These are phyloP conservation scores for Sphaeramia orbicularis DNA, from an alignment of 2,797 vertebrate genomes.

Conservation along the genomic window DNA sequence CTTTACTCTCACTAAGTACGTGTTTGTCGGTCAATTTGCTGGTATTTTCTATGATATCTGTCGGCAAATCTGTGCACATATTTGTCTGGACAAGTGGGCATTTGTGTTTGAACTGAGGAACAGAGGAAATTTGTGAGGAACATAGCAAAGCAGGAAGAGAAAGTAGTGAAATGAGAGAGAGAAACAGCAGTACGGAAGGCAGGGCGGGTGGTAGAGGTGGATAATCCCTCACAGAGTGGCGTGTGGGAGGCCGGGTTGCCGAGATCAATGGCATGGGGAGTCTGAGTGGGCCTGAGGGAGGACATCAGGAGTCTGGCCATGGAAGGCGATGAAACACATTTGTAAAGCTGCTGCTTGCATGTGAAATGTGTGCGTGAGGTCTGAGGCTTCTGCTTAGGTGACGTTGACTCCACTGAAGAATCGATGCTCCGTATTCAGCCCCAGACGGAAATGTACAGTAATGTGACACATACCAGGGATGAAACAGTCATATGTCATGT, in stretches of 20 bases:
- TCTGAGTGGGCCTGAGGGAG: conserved; percentile 56
- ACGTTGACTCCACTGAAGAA: background rate
- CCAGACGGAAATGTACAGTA: no score
- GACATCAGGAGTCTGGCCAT: conserved; percentile 50
- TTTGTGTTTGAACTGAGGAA: background rate
- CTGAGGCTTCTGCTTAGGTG: background rate
- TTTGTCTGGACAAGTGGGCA: background rate
- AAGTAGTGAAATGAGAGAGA: conserved; percentile 21
- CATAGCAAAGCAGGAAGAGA: conserved; percentile 18
- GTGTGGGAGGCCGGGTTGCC: conserved; percentile 48
- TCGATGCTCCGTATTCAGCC: background rate
- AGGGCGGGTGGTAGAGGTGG: conserved; percentile 46
- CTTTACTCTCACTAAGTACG: no score
- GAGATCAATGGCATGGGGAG: conserved; percentile 61
- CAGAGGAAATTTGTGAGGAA: conserved; percentile 26
- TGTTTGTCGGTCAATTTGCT: no score
- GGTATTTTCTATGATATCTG: no score
- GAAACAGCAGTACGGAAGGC: conserved; percentile 27
- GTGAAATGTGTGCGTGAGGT: conserved; percentile 7
- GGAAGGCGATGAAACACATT: conserved; percentile 50
- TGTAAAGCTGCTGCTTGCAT: conserved; percentile 3
- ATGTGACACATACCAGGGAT: no score
- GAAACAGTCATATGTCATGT: no score
- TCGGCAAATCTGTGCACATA: no score
- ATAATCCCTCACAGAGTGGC: conserved; percentile 58